Evolutionary conservation across 2,888 invertebrate genomes (phyloP).

Genomic region (Limnephilus lunatus): DNA sequence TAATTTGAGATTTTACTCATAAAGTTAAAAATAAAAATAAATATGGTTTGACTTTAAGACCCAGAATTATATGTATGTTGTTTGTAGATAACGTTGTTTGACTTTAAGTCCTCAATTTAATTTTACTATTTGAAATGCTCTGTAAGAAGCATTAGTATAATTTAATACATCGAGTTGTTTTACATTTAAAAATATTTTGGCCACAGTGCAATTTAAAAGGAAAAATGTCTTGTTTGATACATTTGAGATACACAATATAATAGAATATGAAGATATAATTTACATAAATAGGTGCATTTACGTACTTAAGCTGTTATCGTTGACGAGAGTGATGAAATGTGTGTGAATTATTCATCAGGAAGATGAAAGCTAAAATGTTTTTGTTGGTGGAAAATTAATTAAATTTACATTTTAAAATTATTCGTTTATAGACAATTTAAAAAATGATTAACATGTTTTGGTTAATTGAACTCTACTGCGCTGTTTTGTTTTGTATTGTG

Average conservation of each 20-base stretch:
- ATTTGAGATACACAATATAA: not conserved
- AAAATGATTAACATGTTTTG: not conserved
- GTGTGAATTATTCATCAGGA: not conserved
- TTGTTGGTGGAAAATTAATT: not conserved
- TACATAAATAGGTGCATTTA: slow-evolving; percentile 16
- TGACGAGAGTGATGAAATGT: not conserved
- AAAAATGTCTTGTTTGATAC: not conserved
- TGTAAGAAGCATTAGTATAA: not conserved
- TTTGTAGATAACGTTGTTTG: too few species aligned
- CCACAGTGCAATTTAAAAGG: not conserved
- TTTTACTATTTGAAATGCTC: not conserved
- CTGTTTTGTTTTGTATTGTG: not conserved
- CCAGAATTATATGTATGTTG: too few species aligned
- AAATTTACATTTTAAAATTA: not conserved
- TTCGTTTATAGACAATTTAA: not conserved
- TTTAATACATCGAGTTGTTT: not conserved
- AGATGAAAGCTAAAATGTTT: not conserved
- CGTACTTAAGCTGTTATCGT: slow-evolving; percentile 14
- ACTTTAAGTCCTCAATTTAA: not conserved
- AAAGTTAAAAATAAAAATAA: too few species aligned
- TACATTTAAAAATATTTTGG: not conserved
- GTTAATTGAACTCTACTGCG: not conserved
- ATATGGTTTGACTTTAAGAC: too few species aligned
- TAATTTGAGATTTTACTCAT: too few species aligned
- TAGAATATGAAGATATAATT: not conserved